Base-by-base conservation (phyloP, 1,140 invertebrate genomes). In the Neoseiulus cucumeris region DNA sequence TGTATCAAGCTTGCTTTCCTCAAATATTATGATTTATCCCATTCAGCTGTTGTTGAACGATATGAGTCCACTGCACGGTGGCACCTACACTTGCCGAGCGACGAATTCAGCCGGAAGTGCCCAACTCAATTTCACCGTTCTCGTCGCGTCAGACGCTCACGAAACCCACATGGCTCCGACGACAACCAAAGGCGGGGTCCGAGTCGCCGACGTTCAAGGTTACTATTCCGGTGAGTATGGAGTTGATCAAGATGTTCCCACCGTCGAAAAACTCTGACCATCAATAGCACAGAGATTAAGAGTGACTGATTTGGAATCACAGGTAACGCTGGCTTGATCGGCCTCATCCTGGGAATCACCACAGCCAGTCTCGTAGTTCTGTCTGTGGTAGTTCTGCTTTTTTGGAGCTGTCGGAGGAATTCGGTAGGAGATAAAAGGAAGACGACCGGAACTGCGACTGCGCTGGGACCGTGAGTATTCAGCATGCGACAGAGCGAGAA, bases 161-260 rank as follows among this genome's bases (percentile, higher is more conserved):
- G 51, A 59, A 9, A 59, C 51, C 22, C 51, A 59, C 9, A 59
- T 59, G 51, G 51, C 51, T 33, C 22, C 51, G 33, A 59, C 51
- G 14, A 59, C 51, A 59, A 59, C 51, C 14, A 59, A 59, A 59
- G 51, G 51, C 25, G 22, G 51, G 14, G 51, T 59, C 51, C 25
- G 51, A 25, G 33, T 25, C 17, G 25, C 51, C 22, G 51, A 59
- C 22, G 51, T 25, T 25, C 51, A 59, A 0, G 51, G 51, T 20
- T 59, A 59, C 51, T 59, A 59, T 25, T 59, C 51, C 14, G 33
- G 51, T 59, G 22, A 59, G 51, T 59, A 20, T 25, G 22, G 25
- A 25, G 5, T 47, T 39, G n/a, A n/a, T n/a, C n/a, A n/a, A n/a
- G n/a, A n/a, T n/a, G n/a, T n/a, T n/a, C n/a, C n/a, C n/a, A n/a